These are phyloP conservation scores for Tupiocoris notatus DNA, from an alignment of 2,888 invertebrate genomes.

Conservation along the genomic window DNA sequence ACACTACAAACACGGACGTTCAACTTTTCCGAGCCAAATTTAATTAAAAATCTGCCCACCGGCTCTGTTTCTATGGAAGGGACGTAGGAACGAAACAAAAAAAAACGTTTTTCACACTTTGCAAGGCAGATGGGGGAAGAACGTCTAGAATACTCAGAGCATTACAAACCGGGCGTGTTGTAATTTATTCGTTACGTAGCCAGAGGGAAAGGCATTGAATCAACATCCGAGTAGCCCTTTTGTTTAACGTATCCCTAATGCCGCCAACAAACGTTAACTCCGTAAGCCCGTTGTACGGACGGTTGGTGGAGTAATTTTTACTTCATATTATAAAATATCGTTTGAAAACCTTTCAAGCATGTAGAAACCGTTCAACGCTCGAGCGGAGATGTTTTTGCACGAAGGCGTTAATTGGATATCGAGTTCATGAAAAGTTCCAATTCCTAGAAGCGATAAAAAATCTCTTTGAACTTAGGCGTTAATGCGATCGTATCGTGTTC, in stretches of 20 bases:
- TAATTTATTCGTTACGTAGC: not conserved
- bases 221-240: not conserved
- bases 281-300: not conserved
- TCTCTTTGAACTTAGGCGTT: too few species aligned
- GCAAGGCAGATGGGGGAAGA: not conserved
- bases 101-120: not conserved
- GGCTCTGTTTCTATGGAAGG: not conserved
- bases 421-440: too few species aligned
- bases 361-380: too few species aligned
- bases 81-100: not conserved
- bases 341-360: not conserved
- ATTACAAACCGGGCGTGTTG: not conserved
- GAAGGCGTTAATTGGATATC: too few species aligned
- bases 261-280: not conserved
- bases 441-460: too few species aligned
- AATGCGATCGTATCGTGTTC: too few species aligned
- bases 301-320: not conserved
- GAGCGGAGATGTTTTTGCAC: too few species aligned
- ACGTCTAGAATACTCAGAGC: not conserved
- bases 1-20: not conserved
- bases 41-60: not conserved
- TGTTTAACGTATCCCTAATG: not conserved
- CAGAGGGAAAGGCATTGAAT: not conserved
- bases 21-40: not conserved
- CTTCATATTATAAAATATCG: not conserved